Percentiles rank a stretch among this genome's conserved stretches.
These are phyloP conservation scores for Hydrolagus colliei DNA, from an alignment of 2,797 vertebrate species.

Conservation along the genomic window DNA sequence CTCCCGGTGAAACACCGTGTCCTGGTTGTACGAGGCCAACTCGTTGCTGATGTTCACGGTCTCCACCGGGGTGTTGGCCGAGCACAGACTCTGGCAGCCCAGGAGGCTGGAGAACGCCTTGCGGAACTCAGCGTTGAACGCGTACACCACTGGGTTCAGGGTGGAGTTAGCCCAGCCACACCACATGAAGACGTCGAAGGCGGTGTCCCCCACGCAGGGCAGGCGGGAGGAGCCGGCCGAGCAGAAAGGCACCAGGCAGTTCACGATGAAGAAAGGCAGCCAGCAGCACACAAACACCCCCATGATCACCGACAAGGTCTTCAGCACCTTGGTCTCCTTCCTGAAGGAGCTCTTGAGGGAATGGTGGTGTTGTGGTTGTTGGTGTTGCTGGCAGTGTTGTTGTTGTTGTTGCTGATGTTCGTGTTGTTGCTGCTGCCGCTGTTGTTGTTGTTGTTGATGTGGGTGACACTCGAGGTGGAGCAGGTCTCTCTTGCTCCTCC, in stretches of 20 bases:
- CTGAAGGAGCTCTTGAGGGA: constrained; percentile 72
- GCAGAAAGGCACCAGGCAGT: constrained; percentile 90
- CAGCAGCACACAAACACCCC: constrained; percentile 94
- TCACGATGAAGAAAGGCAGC: constrained; percentile 88
- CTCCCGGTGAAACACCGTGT: constrained; percentile 71
- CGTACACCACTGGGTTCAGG: constrained; percentile 88
- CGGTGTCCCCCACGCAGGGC: constrained; percentile 85
- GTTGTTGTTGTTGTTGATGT: constrained; percentile 52
- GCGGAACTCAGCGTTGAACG: constrained; percentile 88
- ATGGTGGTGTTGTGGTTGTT: constrained; percentile 54
- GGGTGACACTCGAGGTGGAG: constrained; percentile 39
- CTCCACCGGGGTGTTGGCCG: constrained; percentile 64
- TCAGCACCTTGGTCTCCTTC: constrained; percentile 87
- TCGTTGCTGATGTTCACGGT: constrained; percentile 85
- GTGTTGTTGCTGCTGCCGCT: constrained; percentile 37
- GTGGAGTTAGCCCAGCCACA: constrained; percentile 94
- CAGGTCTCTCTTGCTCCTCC: constrained; percentile 54
- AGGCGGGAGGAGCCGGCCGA: constrained; percentile 59
- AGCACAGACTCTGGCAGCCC: constrained; percentile 70
- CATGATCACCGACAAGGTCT: constrained; percentile 88
- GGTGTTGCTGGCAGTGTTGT: neutral
- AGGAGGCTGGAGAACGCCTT: constrained; percentile 81
- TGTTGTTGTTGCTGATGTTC: constrained; percentile 52
- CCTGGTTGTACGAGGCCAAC: constrained; percentile 81
- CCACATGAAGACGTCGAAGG: constrained; percentile 91